Evolutionary conservation across 2,113 vertebrate genomes (phyloP).

Genomic region (Dendrocopos noguchii): DNA sequence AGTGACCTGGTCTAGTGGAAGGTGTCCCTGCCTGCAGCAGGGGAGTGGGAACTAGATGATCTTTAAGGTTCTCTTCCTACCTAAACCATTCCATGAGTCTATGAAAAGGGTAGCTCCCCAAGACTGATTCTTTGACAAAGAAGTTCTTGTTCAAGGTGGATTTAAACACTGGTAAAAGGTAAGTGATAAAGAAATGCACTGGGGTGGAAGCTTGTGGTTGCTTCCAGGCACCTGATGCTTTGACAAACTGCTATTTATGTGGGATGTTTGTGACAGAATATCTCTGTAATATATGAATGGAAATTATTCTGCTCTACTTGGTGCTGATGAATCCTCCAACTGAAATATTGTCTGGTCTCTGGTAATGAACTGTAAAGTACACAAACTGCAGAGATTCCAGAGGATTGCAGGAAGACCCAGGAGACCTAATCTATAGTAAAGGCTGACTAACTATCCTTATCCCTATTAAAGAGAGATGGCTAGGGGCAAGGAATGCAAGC

Average conservation of each 20-base stretch:
- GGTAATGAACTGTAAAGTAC: conserved; percentile 5
- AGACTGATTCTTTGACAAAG: not conserved
- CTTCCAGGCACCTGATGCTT: not conserved
- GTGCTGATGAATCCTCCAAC: not conserved
- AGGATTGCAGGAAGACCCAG: not conserved
- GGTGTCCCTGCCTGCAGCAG: too few relatives aligned
- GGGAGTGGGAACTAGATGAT: too few relatives aligned
- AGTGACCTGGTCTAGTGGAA: too few relatives aligned
- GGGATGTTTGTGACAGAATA: not conserved
- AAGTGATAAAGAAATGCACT: not conserved
- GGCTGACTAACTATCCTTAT: not conserved
- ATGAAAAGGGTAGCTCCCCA: not conserved
- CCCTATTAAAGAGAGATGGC: not conserved
- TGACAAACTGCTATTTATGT: not conserved
- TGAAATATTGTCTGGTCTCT: conserved; percentile 11
- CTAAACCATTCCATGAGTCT: too few relatives aligned
- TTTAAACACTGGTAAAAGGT: not conserved
- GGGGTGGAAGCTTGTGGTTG: not conserved
- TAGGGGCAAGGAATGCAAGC: not conserved
- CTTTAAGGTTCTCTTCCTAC: too few relatives aligned
- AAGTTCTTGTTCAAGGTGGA: not conserved
- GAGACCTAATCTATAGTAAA: not conserved
- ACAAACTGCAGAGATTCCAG: not conserved
- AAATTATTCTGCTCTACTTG: conserved; percentile 16
- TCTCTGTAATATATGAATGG: not conserved